These are phyloP conservation scores for Metaphire vulgaris DNA, from an alignment of 1,140 invertebrate genomes.

Conservation along the genomic window DNA sequence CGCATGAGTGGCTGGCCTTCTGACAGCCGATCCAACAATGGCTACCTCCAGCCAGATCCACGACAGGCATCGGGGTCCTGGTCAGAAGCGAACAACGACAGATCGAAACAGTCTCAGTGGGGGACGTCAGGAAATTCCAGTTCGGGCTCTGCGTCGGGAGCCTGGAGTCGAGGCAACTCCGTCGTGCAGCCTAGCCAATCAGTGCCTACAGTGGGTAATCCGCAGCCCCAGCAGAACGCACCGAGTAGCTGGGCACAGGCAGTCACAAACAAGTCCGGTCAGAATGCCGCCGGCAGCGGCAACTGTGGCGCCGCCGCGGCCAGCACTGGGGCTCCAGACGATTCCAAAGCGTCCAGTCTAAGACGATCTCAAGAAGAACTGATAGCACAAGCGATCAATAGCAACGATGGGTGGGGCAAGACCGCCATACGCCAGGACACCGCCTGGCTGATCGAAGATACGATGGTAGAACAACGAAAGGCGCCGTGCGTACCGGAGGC, in stretches of 20 bases:
- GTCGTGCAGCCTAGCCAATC: not conserved
- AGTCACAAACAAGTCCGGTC: constrained; percentile 24
- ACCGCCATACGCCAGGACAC: constrained; percentile 47
- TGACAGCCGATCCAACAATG: not conserved
- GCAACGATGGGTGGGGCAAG: constrained; percentile 83
- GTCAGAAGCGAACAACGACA: not conserved
- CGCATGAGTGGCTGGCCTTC: not conserved
- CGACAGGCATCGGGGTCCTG: constrained; percentile 4
- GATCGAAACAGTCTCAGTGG: not conserved
- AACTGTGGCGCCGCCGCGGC: not conserved
- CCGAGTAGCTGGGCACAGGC: constrained; percentile 45
- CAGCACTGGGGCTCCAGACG: constrained; percentile 21
- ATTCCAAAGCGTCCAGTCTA: constrained; percentile 43
- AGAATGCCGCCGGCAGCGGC: not conserved
- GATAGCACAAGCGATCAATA: constrained; percentile 83
- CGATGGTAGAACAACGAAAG: constrained; percentile 38
- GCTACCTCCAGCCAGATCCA: not conserved
- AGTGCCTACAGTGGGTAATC: constrained; percentile 10
- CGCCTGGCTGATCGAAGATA: constrained; percentile 39
- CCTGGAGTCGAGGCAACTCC: constrained; percentile 19
- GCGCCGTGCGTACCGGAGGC: constrained; percentile 10
- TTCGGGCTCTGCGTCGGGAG: not conserved
- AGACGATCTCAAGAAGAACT: constrained; percentile 62
- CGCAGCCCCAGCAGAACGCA: constrained; percentile 31
- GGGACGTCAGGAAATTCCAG: not conserved